Evolutionary conservation across 2,797 vertebrate species (phyloP).

Genomic region (Sorex maritimensis): DNA sequence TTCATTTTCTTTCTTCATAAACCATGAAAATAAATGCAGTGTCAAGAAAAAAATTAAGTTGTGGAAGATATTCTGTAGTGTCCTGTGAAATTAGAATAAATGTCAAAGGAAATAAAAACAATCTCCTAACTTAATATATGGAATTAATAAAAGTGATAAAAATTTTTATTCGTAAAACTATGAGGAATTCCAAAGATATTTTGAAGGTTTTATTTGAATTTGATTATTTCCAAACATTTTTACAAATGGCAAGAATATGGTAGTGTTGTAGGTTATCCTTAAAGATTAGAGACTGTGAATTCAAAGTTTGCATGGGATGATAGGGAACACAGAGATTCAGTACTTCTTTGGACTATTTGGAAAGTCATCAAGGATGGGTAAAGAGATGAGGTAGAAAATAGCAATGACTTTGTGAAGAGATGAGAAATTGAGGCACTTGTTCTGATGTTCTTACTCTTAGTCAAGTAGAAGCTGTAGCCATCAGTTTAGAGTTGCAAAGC

Average conservation of each 20-base stretch:
- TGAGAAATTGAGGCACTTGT: neutral
- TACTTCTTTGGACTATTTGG: conserved; percentile 40
- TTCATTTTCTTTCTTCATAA: neutral
- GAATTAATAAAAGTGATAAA: neutral
- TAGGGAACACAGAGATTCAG: neutral
- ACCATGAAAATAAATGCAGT: conserved; percentile 10
- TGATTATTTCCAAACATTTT: conserved; percentile 52
- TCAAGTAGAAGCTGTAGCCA: neutral
- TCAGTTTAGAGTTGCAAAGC: neutral
- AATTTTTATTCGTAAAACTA: conserved; percentile 38
- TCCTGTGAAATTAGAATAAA: conserved; percentile 49
- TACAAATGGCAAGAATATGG: neutral
- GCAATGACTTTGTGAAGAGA: neutral
- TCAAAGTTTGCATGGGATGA: neutral
- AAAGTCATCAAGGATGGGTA: conserved; percentile 21
- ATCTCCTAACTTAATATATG: conserved; percentile 30
- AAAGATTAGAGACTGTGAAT: neutral
- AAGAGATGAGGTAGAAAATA: conserved; percentile 27
- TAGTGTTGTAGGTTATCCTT: neutral
- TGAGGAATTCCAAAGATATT: conserved; percentile 33
- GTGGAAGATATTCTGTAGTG: conserved; percentile 7
- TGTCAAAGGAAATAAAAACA: conserved; percentile 55
- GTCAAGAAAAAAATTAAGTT: conserved; percentile 36
- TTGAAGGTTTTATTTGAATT: conserved; percentile 48
- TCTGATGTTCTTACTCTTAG: neutral